Evolutionary conservation across 1,140 invertebrate genomes (phyloP).

Genomic region (Aphelinus certus): DNA sequence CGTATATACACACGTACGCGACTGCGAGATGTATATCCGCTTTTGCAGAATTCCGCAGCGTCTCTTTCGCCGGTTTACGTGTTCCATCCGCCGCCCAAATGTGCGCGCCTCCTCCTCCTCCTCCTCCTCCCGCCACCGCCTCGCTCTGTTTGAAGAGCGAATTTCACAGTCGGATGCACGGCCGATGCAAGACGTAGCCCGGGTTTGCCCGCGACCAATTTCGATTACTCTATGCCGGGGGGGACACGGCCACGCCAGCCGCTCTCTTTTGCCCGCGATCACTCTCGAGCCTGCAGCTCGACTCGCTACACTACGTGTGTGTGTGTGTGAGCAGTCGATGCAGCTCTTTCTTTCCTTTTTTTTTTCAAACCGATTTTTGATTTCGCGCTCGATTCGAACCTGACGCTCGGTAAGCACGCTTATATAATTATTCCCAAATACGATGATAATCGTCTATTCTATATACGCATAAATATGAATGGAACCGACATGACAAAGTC

Average conservation of each 20-base stretch:
- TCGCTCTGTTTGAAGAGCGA: conserved; percentile 62
- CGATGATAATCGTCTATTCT: too few species aligned
- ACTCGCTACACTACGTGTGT: too few species aligned
- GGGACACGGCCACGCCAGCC: background rate
- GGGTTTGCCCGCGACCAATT: conserved; percentile 33
- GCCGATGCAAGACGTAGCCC: conserved; percentile 56
- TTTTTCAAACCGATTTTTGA: too few species aligned
- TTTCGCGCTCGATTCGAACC: too few species aligned
- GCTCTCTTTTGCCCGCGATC: too few species aligned
- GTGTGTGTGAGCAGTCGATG: too few species aligned
- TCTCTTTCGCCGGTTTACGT: conserved; percentile 12
- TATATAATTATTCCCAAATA: too few species aligned
- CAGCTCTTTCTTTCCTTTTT: too few species aligned
- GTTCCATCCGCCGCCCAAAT: conserved; percentile 30
- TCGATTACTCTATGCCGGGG: conserved; percentile 38
- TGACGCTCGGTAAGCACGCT: too few species aligned
- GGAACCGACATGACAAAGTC: too few species aligned
- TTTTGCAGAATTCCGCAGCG: conserved; percentile 40
- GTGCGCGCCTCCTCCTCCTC: conserved; percentile 16
- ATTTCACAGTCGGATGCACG: conserved; percentile 64
- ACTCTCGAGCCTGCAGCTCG: too few species aligned
- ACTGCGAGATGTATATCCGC: conserved; percentile 46
- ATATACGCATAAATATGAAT: too few species aligned
- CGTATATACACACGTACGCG: conserved; percentile 51
- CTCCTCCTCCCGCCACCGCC: conserved; percentile 43